Percentiles rank a stretch among this genome's conserved stretches.
Conservation (phyloP, 2,797 vertebrate species). For the Monodelphis domestica region DNA sequence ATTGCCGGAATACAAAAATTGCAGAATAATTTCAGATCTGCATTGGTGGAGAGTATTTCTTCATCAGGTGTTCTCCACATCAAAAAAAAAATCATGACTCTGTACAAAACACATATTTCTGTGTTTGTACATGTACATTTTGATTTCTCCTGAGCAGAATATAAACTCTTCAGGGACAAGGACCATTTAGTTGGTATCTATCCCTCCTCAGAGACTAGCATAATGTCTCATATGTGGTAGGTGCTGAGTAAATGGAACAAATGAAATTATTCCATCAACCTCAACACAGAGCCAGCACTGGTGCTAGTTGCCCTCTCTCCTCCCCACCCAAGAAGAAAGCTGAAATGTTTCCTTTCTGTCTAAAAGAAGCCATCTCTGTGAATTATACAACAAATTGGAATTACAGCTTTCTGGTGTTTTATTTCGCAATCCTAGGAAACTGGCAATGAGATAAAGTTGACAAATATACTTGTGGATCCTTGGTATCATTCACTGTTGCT, state of each 20-base stretch:
- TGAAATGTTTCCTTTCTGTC: conserved; percentile 39
- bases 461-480: conserved; percentile 39
- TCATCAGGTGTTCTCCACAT: not conserved
- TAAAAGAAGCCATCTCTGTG: conserved; percentile 35
- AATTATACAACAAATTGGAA: not conserved
- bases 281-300: not conserved
- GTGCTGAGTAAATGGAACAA: not conserved
- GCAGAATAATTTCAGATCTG: not conserved
- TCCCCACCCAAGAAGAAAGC: not conserved
- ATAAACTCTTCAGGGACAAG: no score
- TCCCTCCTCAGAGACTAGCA: not conserved
- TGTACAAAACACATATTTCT: not conserved
- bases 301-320: not conserved
- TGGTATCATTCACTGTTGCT: conserved; percentile 56
- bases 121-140: no score
- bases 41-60: not conserved
- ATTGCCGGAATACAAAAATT: not conserved
- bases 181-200: not conserved
- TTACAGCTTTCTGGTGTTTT: not conserved
- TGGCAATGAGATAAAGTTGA: conserved; percentile 31
- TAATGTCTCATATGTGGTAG: not conserved
- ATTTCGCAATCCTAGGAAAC: conserved; percentile 23
- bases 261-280: not conserved
- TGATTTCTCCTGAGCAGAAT: no score
- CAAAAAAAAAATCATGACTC: not conserved